Percentiles rank a stretch among this genome's conserved stretches.
These are phyloP conservation scores for Ennomos quercinarius DNA, from an alignment of 2,888 invertebrate species.

Conservation along the genomic window DNA sequence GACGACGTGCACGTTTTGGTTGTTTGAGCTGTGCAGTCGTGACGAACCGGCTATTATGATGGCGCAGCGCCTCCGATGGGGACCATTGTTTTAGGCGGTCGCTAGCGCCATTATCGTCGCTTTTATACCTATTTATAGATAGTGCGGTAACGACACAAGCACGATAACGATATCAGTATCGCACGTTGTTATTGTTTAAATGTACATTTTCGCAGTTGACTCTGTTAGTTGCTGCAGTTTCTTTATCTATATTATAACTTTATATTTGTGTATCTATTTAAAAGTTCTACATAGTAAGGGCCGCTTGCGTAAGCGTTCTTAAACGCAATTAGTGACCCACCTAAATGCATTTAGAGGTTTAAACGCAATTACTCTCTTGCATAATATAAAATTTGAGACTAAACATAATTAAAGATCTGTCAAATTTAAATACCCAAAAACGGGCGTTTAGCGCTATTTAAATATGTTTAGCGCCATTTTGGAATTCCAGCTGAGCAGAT, in stretches of 20 bases:
- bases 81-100: constrained; percentile 44
- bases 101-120: constrained; percentile 42
- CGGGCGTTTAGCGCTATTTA: too few species aligned
- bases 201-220: constrained; percentile 22
- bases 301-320: too few species aligned
- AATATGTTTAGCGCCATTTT: too few species aligned
- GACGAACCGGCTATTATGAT: constrained; percentile 52
- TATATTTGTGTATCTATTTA: not conserved
- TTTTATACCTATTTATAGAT: constrained; percentile 43
- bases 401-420: too few species aligned
- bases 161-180: constrained; percentile 41
- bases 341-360: too few species aligned
- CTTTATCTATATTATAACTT: constrained; percentile 10
- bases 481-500: too few species aligned
- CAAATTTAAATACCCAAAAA: too few species aligned
- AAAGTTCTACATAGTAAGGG: too few species aligned
- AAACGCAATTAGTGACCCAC: too few species aligned
- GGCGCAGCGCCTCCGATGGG: constrained; percentile 32
- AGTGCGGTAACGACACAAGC: constrained; percentile 37
- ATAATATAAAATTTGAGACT: too few species aligned
- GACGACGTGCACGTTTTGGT: constrained; percentile 51
- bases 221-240: constrained; percentile 17
- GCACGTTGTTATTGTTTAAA: constrained; percentile 23
- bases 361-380: too few species aligned
- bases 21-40: constrained; percentile 56